phyloP scores from a whole-genome alignment of 2,888 invertebrate genomes.

The Oscheius sp. region DNA sequence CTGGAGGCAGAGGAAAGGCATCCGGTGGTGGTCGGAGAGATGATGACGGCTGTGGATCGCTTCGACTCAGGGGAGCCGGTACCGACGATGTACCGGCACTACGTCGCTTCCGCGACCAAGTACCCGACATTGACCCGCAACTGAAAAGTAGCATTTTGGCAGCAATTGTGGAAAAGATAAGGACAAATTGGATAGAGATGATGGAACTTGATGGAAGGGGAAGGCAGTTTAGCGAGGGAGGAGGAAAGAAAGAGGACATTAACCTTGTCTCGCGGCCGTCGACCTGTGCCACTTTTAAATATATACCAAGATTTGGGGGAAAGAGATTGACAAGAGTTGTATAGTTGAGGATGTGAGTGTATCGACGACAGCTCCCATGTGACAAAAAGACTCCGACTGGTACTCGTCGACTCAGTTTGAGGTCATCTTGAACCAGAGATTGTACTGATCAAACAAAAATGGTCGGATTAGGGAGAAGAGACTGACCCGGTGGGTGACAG shows the following conservation, averaged over 20 bases:
- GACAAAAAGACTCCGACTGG: no score
- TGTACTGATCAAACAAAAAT: no score
- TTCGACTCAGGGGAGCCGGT: slow-evolving; percentile 18
- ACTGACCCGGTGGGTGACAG: no score
- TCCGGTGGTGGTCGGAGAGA: slow-evolving; percentile 22
- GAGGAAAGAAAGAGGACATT: no score
- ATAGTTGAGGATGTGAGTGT: not conserved
- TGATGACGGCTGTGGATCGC: not conserved
- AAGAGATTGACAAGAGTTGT: not conserved
- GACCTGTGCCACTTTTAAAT: not conserved
- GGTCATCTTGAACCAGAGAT: no score
- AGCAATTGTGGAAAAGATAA: not conserved
- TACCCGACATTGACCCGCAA: slow-evolving; percentile 41
- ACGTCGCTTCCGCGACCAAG: slow-evolving; percentile 40
- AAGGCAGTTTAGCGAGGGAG: no score
- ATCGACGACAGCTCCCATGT: no score
- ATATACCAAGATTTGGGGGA: not conserved
- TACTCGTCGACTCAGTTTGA: no score
- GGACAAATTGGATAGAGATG: not conserved
- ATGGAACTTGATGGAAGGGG: not conserved
- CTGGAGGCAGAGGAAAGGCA: slow-evolving; percentile 31
- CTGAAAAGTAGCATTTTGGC: slow-evolving; percentile 13
- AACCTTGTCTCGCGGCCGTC: no score
- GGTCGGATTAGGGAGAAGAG: no score
- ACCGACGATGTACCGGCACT: slow-evolving; percentile 31